A percentile compares a stretch with the other conserved stretches of the same genome.
phyloP scores from a whole-genome alignment of 2,113 vertebrate species.

The Chamaetylas fuelleborni region DNA sequence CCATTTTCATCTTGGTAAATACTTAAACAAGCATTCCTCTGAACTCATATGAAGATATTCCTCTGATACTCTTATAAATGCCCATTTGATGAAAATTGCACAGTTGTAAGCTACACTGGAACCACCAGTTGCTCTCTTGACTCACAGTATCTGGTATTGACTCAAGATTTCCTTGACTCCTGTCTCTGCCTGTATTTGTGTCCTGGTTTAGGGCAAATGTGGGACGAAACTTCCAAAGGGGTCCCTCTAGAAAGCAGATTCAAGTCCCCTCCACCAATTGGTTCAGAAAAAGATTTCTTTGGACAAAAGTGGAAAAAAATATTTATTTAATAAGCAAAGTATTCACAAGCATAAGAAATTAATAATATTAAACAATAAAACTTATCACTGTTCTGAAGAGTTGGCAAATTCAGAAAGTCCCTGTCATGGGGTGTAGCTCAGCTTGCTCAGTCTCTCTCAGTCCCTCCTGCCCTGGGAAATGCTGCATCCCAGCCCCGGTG shows the following conservation, averaged over 20 bases:
- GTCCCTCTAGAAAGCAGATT: neutral
- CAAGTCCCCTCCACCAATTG: too few relatives aligned
- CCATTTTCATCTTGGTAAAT: neutral
- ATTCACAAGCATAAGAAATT: neutral
- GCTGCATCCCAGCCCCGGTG: neutral
- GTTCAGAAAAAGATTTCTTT: neutral
- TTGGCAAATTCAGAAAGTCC: neutral
- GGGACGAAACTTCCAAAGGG: neutral
- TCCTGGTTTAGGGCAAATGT: neutral
- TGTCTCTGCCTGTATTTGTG: neutral
- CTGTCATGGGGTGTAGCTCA: neutral
- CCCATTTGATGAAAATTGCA: neutral
- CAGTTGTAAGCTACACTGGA: neutral
- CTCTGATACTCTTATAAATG: neutral
- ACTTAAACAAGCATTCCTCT: neutral
- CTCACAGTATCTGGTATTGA: neutral
- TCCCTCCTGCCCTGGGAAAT: neutral
- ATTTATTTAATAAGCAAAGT: neutral
- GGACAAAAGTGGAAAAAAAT: neutral
- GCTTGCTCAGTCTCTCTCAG: neutral
- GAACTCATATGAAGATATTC: neutral
- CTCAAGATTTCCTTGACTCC: neutral
- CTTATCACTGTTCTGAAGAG: neutral
- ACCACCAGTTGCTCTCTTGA: neutral
- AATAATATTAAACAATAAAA: neutral